A percentile compares a stretch with the other conserved stretches of the same genome.
Conservation (phyloP, 2,888 invertebrate genomes). For the Notocelia uddmanniana region DNA sequence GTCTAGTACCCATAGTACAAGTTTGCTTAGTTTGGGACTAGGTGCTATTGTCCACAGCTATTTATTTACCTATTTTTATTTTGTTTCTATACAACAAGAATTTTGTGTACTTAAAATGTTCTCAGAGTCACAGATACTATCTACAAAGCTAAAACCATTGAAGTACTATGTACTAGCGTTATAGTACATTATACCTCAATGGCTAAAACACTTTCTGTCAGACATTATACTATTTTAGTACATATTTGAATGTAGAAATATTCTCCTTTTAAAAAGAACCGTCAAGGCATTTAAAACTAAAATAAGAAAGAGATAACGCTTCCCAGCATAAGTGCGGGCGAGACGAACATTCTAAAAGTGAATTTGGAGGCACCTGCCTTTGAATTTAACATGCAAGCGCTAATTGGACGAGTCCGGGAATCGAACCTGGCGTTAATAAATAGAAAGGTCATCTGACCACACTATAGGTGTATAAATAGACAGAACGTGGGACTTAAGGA, state of each 20-base stretch:
- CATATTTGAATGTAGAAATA: not conserved
- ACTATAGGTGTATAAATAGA: not conserved
- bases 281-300: not conserved
- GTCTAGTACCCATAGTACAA: too few species aligned
- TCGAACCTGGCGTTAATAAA: slow-evolving; percentile 34
- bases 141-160: too few species aligned
- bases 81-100: too few species aligned
- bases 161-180: too few species aligned
- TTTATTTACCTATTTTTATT: too few species aligned
- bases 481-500: slow-evolving; percentile 1
- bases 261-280: not conserved
- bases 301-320: slow-evolving; percentile 1
- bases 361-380: slow-evolving; percentile 29
- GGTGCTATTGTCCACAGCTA: too few species aligned
- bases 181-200: too few species aligned
- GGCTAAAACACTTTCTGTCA: too few species aligned
- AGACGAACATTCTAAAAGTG: slow-evolving; percentile 8
- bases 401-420: slow-evolving; percentile 38
- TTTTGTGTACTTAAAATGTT: too few species aligned
- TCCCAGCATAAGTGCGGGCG: not conserved
- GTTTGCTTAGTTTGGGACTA: too few species aligned
- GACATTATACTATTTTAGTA: too few species aligned
- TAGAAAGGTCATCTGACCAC: slow-evolving; percentile 30
- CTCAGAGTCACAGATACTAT: too few species aligned
- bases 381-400: slow-evolving; percentile 33